These are phyloP conservation scores for Dysdera silvatica DNA, from an alignment of 1,140 invertebrate genomes.

Conservation along the genomic window DNA sequence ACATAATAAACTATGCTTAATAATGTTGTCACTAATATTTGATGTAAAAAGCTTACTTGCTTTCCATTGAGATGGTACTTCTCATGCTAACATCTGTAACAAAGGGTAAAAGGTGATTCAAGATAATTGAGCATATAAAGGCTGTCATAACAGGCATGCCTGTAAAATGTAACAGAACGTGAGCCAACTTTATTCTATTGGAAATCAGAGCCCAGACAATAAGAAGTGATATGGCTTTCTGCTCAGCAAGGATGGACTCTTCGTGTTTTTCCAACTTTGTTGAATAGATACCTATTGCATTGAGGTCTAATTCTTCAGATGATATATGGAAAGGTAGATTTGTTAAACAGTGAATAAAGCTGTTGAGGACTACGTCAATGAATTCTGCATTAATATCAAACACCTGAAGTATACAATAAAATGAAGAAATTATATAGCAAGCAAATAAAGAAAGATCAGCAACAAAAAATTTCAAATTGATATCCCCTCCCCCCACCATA, in stretches of 20 bases:
- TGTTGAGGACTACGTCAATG: slow-evolving; percentile 24
- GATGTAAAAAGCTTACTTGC: too few relatives aligned
- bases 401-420: not conserved
- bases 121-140: slow-evolving; percentile 36
- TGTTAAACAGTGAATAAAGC: slow-evolving; percentile 33
- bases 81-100: too few relatives aligned
- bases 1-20: too few relatives aligned
- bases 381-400: slow-evolving; percentile 16
- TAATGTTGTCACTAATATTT: too few relatives aligned
- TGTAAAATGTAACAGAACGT: slow-evolving; percentile 41
- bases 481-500: too few relatives aligned
- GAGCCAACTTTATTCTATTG: slow-evolving; percentile 37
- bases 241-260: slow-evolving; percentile 20
- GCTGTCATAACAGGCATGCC: slow-evolving; percentile 44
- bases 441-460: not conserved
- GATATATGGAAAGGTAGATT: slow-evolving; percentile 40
- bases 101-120: too few relatives aligned
- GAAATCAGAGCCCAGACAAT: slow-evolving; percentile 40
- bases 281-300: slow-evolving; percentile 33
- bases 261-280: slow-evolving; percentile 34
- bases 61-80: too few relatives aligned
- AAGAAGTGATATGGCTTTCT: slow-evolving; percentile 31
- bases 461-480: too few relatives aligned
- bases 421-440: not conserved
- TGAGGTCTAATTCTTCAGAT: slow-evolving; percentile 39